Conservation (phyloP, 1,140 invertebrate species). For the Atopsyche davidsoni region DNA sequence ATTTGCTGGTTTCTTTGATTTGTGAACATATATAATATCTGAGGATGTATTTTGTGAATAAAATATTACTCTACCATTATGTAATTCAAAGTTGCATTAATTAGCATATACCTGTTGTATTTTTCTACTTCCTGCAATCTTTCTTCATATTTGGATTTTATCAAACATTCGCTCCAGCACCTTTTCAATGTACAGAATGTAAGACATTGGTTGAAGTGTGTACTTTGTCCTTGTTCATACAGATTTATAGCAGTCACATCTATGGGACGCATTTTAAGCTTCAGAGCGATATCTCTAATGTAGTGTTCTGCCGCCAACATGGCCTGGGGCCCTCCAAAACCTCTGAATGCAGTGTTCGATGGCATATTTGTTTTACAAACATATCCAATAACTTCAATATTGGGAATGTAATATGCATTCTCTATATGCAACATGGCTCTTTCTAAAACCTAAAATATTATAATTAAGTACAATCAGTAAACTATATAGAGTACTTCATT, state of each 20-base stretch:
- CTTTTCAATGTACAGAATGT: constrained; percentile 66
- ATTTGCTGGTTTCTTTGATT: no score
- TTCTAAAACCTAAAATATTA: constrained; percentile 57
- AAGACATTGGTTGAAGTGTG: constrained; percentile 74
- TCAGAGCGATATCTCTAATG: constrained; percentile 67
- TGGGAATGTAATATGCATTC: constrained; percentile 72
- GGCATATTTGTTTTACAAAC: constrained; percentile 80
- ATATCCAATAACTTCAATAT: constrained; percentile 59
- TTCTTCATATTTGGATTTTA: constrained; percentile 60
- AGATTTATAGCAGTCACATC: constrained; percentile 63
- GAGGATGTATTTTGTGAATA: no score
- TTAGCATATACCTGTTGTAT: constrained; percentile 80
- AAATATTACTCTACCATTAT: no score
- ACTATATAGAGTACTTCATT: background rate
- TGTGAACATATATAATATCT: no score
- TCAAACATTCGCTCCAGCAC: constrained; percentile 80
- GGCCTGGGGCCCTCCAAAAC: constrained; percentile 84
- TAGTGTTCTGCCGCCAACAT: constrained; percentile 81
- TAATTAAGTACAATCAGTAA: background rate
- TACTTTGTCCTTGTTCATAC: constrained; percentile 71
- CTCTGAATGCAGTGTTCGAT: constrained; percentile 86
- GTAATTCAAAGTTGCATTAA: no score
- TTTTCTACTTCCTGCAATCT: constrained; percentile 54
- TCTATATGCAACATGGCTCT: constrained; percentile 74
- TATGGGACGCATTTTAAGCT: constrained; percentile 55